Evolutionary conservation across 1,140 invertebrate species (phyloP).

Genomic region (Laupala kohalensis): DNA sequence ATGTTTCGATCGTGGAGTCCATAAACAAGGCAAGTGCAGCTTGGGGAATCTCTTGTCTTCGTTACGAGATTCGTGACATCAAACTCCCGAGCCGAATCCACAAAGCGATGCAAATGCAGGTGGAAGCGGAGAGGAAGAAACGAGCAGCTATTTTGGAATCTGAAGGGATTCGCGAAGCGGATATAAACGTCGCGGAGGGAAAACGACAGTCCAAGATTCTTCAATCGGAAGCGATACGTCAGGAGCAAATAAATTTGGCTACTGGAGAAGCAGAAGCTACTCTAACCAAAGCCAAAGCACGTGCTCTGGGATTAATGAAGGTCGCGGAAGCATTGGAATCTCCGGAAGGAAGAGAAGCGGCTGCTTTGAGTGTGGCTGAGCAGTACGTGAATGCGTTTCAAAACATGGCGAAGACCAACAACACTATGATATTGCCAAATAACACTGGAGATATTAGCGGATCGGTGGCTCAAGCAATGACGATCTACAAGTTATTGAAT

Average conservation of each 20-base stretch:
- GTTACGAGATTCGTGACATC: slow-evolving; percentile 97
- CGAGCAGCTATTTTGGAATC: slow-evolving; percentile 95
- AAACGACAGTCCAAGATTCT: slow-evolving; percentile 83
- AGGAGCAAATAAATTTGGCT: slow-evolving; percentile 78
- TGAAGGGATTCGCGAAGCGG: slow-evolving; percentile 84
- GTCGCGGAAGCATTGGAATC: slow-evolving; percentile 52
- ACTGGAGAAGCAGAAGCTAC: slow-evolving; percentile 78
- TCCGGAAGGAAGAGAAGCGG: slow-evolving; percentile 67
- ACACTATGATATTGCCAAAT: slow-evolving; percentile 85
- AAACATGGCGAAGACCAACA: slow-evolving; percentile 82
- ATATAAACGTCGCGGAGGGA: slow-evolving; percentile 96
- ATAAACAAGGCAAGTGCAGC: slow-evolving; percentile 96
- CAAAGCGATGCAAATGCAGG: slow-evolving; percentile 99
- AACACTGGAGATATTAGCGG: slow-evolving; percentile 76
- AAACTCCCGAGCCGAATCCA: slow-evolving; percentile 83
- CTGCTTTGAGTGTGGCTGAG: slow-evolving; percentile 84
- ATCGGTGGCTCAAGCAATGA: too few species aligned
- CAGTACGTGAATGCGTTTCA: slow-evolving; percentile 90
- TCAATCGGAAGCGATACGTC: slow-evolving; percentile 76
- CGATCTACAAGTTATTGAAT: too few species aligned
- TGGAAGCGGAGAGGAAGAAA: slow-evolving; percentile 94
- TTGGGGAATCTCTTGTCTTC: slow-evolving; percentile 93
- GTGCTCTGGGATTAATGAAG: slow-evolving; percentile 60
- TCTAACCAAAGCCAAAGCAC: slow-evolving; percentile 70
- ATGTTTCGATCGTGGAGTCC: slow-evolving; percentile 86